These are phyloP conservation scores for Stratiomys singularior DNA, from an alignment of 2,888 invertebrate genomes.

Conservation along the genomic window DNA sequence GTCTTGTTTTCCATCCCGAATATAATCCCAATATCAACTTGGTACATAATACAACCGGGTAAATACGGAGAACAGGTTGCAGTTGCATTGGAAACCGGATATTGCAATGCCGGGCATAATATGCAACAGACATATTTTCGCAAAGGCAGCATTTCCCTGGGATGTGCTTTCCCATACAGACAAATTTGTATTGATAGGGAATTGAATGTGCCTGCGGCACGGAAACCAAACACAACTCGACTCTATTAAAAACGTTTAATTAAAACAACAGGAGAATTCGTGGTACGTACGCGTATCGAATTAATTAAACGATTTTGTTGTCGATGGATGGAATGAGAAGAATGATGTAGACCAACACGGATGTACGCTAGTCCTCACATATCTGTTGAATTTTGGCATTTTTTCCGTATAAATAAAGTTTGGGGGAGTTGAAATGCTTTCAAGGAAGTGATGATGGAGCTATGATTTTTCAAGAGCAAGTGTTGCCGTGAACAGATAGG, in stretches of 20 bases:
- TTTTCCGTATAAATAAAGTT: background rate
- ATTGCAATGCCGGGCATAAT: constrained; percentile 22
- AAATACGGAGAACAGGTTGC: constrained; percentile 17
- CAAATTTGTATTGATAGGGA: background rate
- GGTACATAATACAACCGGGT: constrained; percentile 6
- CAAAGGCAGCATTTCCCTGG: constrained; percentile 5
- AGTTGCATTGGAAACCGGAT: constrained; percentile 15
- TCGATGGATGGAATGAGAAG: background rate
- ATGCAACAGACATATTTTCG: constrained; percentile 38
- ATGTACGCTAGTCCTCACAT: background rate
- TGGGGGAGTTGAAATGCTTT: background rate
- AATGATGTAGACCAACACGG: background rate
- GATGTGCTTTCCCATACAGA: background rate
- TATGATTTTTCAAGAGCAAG: too few relatives aligned
- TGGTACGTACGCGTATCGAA: constrained; percentile 40
- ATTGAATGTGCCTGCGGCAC: constrained; percentile 27
- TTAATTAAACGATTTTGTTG: constrained; percentile 39
- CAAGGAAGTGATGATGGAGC: too few relatives aligned
- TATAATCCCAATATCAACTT: background rate
- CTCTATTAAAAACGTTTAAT: constrained; percentile 40
- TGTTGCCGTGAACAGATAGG: too few relatives aligned
- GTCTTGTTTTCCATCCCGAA: background rate
- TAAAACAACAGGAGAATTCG: constrained; percentile 41
- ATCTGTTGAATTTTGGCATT: background rate
- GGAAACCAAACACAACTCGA: constrained; percentile 35